These are phyloP conservation scores for Dastarcus helophoroides DNA, from an alignment of 2,888 invertebrate species.

Conservation along the genomic window DNA sequence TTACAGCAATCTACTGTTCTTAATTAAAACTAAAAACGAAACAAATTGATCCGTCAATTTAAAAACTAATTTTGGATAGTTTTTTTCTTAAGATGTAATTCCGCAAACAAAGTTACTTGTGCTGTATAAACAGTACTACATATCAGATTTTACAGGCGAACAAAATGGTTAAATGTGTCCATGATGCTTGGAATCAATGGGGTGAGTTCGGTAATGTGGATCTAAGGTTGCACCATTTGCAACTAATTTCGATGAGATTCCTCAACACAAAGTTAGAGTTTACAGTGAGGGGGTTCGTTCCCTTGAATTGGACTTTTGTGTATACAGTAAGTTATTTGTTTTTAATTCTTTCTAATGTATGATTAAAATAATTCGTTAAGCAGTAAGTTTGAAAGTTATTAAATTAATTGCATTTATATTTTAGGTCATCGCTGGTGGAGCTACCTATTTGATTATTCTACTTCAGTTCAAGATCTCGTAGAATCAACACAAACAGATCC, in stretches of 20 bases:
- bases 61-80: no score
- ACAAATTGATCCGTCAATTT: no score
- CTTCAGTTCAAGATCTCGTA: no score
- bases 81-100: no score
- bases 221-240: conserved; percentile 5
- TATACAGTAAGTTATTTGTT: conserved; percentile 29
- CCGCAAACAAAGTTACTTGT: no score
- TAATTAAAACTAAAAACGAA: no score
- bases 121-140: no score
- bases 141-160: conserved; percentile 9
- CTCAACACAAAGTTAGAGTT: conserved; percentile 31
- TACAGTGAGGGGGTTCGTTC: conserved; percentile 35
- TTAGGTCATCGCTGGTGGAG: conserved; percentile 2
- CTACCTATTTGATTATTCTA: conserved; percentile 3
- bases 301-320: conserved; percentile 33
- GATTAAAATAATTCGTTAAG: no score
- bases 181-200: conserved; percentile 11
- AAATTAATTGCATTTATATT: no score
- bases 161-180: conserved; percentile 5
- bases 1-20: no score
- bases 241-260: conserved; percentile 29
- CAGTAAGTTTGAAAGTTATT: no score
- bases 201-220: conserved; percentile 4
- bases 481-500: no score
- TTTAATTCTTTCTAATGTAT: conserved; percentile 1